A percentile compares a stretch with the other conserved stretches of the same genome.
Evolutionary conservation across 2,113 vertebrate genomes (phyloP).

Genomic region (Riparia riparia): DNA sequence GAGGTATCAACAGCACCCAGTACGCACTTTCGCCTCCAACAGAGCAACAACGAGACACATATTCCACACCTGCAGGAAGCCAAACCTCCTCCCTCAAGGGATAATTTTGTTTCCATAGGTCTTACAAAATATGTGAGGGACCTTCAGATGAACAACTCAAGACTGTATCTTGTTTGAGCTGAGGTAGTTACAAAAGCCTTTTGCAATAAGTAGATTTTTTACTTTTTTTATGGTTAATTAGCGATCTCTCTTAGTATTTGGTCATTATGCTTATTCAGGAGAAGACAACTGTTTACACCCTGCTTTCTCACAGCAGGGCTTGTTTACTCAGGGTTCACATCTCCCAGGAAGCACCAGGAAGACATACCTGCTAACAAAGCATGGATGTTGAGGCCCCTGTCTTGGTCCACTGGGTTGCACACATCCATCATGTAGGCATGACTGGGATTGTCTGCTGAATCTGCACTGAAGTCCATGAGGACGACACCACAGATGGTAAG

Average conservation of each 20-base stretch:
- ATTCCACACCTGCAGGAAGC: neutral
- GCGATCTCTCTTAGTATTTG: neutral
- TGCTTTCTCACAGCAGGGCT: neutral
- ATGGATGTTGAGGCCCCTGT: slow-evolving; percentile 93
- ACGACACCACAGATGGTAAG: slow-evolving; percentile 94
- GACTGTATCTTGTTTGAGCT: neutral
- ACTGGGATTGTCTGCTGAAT: slow-evolving; percentile 95
- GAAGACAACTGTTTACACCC: neutral
- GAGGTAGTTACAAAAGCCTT: neutral
- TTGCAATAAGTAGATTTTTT: neutral
- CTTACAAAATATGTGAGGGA: neutral
- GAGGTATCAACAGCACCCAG: neutral
- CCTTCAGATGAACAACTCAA: neutral
- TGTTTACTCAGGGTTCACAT: neutral
- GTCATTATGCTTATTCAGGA: neutral
- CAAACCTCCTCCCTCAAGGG: neutral
- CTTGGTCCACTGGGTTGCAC: slow-evolving; percentile 92
- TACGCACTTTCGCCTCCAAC: neutral
- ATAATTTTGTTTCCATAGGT: neutral
- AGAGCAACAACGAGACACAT: neutral
- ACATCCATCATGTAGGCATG: slow-evolving; percentile 99
- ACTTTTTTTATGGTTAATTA: neutral
- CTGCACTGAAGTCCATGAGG: slow-evolving; percentile 97
- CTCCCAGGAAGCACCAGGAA: neutral
- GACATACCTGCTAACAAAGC: slow-evolving; percentile 90